These are phyloP conservation scores for Hydractinia echinata DNA, from an alignment of 30 jellyfish, hydroid and myxozoan species.

Conservation along the genomic window DNA sequence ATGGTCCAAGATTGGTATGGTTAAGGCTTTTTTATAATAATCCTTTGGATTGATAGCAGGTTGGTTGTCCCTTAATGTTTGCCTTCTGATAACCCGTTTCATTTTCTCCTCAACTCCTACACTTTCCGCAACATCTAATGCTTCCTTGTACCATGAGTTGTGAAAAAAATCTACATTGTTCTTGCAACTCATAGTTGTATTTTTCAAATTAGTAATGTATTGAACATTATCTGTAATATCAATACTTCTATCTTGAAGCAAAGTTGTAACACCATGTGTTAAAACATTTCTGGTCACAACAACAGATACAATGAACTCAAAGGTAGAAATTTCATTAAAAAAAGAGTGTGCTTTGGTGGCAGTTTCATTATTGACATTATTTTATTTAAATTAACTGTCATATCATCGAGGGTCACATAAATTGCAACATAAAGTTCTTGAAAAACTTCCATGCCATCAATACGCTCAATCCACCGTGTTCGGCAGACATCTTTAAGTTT, in stretches of 20 bases:
- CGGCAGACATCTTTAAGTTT: slow-evolving; percentile 3
- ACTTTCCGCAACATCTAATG: background rate
- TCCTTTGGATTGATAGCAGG: background rate
- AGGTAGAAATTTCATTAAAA: background rate
- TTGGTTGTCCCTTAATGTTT: background rate
- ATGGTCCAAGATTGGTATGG: background rate
- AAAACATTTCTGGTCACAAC: background rate
- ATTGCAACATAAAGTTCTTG: slow-evolving; percentile 23
- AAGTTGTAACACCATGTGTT: background rate
- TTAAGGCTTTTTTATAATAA: background rate
- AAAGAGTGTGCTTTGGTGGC: background rate
- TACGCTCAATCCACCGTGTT: slow-evolving; percentile 32
- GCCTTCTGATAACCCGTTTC: background rate
- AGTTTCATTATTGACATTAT: background rate
- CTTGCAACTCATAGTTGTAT: background rate
- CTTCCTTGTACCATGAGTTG: background rate
- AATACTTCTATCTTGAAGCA: background rate
- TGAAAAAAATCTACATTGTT: slow-evolving; percentile 3
- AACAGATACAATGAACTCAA: background rate
- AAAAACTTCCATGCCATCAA: slow-evolving; percentile 48
- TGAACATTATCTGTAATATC: background rate
- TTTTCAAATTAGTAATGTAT: background rate
- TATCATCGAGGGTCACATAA: slow-evolving; percentile 35
- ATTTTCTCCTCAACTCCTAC: background rate
- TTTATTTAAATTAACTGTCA: slow-evolving; percentile 28